phyloP scores from a whole-genome alignment of 2,797 vertebrate species.

The Mareca penelope region DNA sequence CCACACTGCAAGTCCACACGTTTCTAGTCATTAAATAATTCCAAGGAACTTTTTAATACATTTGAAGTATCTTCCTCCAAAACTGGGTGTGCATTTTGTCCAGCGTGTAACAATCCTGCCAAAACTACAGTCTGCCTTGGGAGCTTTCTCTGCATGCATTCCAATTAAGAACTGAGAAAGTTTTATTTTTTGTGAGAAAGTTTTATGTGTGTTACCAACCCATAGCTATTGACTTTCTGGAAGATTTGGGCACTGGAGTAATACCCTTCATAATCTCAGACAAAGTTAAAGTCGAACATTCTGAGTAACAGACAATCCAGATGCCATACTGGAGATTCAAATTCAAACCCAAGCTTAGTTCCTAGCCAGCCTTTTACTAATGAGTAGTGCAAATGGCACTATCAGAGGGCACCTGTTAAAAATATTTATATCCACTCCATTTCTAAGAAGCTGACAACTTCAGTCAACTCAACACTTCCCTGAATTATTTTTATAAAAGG shows the following conservation, averaged over 20 bases:
- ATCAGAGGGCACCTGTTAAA: neutral
- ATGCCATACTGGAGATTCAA: neutral
- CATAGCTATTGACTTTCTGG: neutral
- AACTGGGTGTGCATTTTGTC: neutral
- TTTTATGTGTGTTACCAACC: neutral
- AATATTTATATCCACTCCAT: neutral
- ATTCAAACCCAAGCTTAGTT: neutral
- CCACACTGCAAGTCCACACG: neutral
- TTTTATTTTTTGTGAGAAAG: no score
- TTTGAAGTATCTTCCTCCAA: neutral
- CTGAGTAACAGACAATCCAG: neutral
- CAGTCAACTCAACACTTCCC: neutral
- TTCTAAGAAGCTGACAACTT: neutral
- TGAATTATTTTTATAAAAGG: neutral
- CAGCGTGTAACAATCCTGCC: neutral
- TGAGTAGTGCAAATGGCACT: fast-evolving
- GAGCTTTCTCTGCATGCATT: neutral
- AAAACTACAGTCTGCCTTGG: neutral
- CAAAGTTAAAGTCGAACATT: neutral
- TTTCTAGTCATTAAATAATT: neutral
- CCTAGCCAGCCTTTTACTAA: neutral
- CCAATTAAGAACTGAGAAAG: neutral
- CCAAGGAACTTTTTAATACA: neutral
- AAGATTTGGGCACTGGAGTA: neutral
- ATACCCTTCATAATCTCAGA: neutral